Percentiles rank a stretch among this genome's conserved stretches.
These are phyloP conservation scores for Thalassaphorura encarpata DNA, from an alignment of 1,140 invertebrate species.

Conservation along the genomic window DNA sequence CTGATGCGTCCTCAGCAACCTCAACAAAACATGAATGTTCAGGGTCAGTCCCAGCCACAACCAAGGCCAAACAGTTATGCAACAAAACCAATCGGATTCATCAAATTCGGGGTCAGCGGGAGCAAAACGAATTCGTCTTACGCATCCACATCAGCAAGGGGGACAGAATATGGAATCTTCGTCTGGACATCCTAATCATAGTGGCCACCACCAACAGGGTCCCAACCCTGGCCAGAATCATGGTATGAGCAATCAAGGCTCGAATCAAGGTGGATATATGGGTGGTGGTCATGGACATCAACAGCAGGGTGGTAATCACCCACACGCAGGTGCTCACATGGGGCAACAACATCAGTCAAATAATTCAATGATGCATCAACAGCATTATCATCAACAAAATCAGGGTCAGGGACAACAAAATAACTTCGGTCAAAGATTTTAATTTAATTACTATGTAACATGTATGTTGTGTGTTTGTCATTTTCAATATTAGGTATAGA, in stretches of 20 bases:
- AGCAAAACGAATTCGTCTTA: constrained; percentile 20
- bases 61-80: constrained; percentile 6
- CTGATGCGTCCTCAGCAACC: constrained; percentile 22
- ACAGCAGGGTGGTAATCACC: constrained; percentile 9
- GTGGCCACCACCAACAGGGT: background rate
- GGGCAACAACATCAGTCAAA: constrained; percentile 38
- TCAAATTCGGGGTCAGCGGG: constrained; percentile 10
- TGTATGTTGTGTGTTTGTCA: no score
- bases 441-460: no score
- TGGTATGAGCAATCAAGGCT: constrained; percentile 29
- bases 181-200: background rate
- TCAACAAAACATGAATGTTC: constrained; percentile 13
- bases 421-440: constrained; percentile 28
- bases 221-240: constrained; percentile 6
- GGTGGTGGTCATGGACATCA: constrained; percentile 22
- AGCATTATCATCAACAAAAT: constrained; percentile 47
- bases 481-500: no score
- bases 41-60: constrained; percentile 17
- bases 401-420: constrained; percentile 43
- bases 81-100: background rate
- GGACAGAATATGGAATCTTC: constrained; percentile 7
- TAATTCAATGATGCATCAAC: constrained; percentile 41
- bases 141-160: constrained; percentile 9
- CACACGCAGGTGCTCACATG: constrained; percentile 31
- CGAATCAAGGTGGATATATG: constrained; percentile 18